A percentile compares a stretch with the other conserved stretches of the same genome.
These are phyloP conservation scores for Lordiphosa stackelbergi DNA, from an alignment of 1,140 invertebrate species.

Conservation along the genomic window DNA sequence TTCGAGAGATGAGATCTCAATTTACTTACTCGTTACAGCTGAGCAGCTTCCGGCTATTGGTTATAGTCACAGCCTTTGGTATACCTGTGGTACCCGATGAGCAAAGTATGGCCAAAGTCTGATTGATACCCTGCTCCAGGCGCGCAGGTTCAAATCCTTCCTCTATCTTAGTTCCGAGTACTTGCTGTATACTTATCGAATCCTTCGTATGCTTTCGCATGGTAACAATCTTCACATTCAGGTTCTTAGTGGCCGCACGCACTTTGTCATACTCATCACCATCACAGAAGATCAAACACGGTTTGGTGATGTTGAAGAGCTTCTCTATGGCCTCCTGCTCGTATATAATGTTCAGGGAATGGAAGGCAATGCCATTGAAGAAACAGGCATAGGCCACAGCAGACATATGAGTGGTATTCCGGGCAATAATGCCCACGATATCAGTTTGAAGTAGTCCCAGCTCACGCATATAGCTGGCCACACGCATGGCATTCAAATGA, in stretches of 20 bases:
- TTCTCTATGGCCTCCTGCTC: conserved; percentile 7
- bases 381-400: conserved; percentile 29
- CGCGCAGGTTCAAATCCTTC: conserved; percentile 18
- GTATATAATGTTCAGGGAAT: conserved; percentile 7
- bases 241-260: conserved; percentile 13
- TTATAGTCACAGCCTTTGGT: conserved; percentile 87
- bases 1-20: no score
- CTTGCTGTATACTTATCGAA: conserved; percentile 33
- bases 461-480: conserved; percentile 14
- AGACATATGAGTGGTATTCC: conserved; percentile 27
- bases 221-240: conserved; percentile 36
- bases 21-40: conserved; percentile 14
- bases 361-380: conserved; percentile 28
- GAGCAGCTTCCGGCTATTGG: conserved; percentile 77
- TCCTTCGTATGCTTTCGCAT: conserved; percentile 29
- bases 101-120: conserved; percentile 75
- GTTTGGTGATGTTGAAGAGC: conserved; percentile 27
- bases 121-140: conserved; percentile 41
- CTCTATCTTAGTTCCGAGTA: conserved; percentile 27
- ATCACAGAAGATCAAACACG: conserved; percentile 45
- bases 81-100: conserved; percentile 86
- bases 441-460: conserved; percentile 14
- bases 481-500: conserved; percentile 17
- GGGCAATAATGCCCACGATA: conserved; percentile 25
- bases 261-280: conserved; percentile 40